These are phyloP conservation scores for Chaenodraco wilsoni DNA, from an alignment of 2,797 vertebrate genomes.

Conservation along the genomic window DNA sequence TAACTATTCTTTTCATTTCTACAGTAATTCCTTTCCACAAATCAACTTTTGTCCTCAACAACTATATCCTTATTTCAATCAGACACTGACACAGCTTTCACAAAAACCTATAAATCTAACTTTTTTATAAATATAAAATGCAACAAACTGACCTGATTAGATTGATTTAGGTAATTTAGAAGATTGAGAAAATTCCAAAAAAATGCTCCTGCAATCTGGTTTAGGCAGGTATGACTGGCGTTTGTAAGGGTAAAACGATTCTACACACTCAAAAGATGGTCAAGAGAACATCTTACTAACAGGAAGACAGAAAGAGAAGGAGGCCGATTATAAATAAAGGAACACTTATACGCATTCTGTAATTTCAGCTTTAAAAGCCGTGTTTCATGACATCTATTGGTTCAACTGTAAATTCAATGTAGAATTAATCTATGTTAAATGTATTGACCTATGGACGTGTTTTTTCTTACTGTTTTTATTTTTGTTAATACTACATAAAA, in stretches of 20 bases:
- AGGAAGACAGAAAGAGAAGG: neutral
- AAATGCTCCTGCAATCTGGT: neutral
- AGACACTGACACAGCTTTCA: neutral
- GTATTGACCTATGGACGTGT: neutral
- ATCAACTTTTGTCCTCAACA: neutral
- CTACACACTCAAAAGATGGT: neutral
- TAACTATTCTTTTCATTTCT: no score
- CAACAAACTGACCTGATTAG: neutral
- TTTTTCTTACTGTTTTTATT: neutral
- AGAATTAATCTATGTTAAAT: neutral
- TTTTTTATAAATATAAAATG: neutral
- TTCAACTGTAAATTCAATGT: neutral
- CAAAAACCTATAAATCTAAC: neutral
- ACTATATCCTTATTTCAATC: neutral
- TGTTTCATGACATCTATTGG: neutral
- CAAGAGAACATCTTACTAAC: neutral
- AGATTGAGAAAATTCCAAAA: neutral
- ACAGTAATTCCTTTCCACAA: no score
- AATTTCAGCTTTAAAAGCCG: neutral
- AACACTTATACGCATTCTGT: neutral
- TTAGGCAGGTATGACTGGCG: neutral
- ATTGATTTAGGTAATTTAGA: neutral
- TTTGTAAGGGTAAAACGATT: neutral
- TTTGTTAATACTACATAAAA: neutral
- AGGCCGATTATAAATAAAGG: neutral